Evolutionary conservation across 2,113 vertebrate genomes (phyloP), one percentile per base, ranked within the genome.

Genomic region (Cavia aperea): DNA sequence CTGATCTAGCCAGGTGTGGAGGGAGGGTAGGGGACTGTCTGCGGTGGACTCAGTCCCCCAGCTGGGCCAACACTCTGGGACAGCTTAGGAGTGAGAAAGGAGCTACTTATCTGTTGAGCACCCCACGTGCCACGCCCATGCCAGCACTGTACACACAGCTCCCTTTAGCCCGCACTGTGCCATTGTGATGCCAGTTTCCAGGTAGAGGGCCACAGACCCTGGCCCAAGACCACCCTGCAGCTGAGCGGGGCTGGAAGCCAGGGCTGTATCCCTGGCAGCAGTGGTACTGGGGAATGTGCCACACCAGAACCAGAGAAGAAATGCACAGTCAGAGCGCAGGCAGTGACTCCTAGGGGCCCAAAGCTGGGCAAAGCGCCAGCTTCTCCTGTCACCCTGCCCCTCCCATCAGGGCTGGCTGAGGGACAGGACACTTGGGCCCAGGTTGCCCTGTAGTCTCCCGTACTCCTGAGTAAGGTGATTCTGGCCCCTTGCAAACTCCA

Each of bases 151-250:
- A 43, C 16, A 63, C 3, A 13, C 46, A 23, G 31, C 60, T 82
- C 77, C 29, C 82, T 46, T 33, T 36, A 18, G 33, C 51, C 81
- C 73, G 82, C 24, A 85, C 62, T 24, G 85, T 15, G 29, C 39
- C 94, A 92, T 93, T 84, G 26, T 89, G 91, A 93, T 95, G 91
- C 75, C 56, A 81, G 49, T 65, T 39, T 84, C 24, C 58, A 86
- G 83, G 33, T 23, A n/a, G 58, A 26, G 26, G 62, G 70, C 54
- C 51, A 83, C 24, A 81, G 91, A 78, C 49, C 79, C 79, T 1
- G 36, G 91, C 84, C 29, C 68, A 1, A 63, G 91, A 66, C 68
- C 83, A 73, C 21, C 18, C 14, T 16, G 51, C 1, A 46, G 84
- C 68, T 11, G 75, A 33, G 62, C 72, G 60, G 63, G 60, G 14